Base-by-base conservation (phyloP, 2,797 vertebrate genomes). In the Sarcoramphus papa region DNA sequence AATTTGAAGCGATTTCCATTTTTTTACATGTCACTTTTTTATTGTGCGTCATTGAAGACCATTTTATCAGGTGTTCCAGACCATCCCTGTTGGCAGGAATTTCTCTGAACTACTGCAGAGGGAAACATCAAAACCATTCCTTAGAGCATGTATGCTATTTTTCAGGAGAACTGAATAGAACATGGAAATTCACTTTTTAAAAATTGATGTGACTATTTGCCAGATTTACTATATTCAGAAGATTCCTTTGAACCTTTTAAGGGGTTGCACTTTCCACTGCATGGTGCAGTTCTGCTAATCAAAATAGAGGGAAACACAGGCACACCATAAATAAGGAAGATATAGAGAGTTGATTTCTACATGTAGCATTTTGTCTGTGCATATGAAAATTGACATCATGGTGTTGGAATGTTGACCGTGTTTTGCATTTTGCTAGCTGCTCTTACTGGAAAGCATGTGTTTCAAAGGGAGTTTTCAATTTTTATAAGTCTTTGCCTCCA, bases 381-480 rank as follows among this genome's bases (percentile, higher is more conserved):
- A 28, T 91, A 89, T 92, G 89, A 96, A 95, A 94, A 95, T 93
- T 97, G 95, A 97, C 96, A 96, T 96, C 96, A 97, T 80, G 87
- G 62, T 95, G 67, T 37, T 97, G 97, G 96, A 97, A 97, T 98
- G 97, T 85, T 95, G 95, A 97, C 95, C 21, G 30, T 92, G 95
- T 96, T 95, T 95, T 96, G 94, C 92, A 76, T 97, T 97, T 96
- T 97, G 91, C 93, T 97, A 91, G 92, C 95, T 94, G 92, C 92
- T 93, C 92, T 97, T 97, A 96, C 93, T 95, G 97, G 95, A 97
- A 96, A 97, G 95, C 92, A 87, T 91, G 91, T 95, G 95, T 93
- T 96, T 96, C 96, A 96, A 95, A 96, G 95, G 97, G 94, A 96
- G 95, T 95, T 97, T 96, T 95, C 92, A 84, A n/a, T 96, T 97